Base-by-base conservation (phyloP, 2,113 vertebrate genomes). In the Zingel zingel region DNA sequence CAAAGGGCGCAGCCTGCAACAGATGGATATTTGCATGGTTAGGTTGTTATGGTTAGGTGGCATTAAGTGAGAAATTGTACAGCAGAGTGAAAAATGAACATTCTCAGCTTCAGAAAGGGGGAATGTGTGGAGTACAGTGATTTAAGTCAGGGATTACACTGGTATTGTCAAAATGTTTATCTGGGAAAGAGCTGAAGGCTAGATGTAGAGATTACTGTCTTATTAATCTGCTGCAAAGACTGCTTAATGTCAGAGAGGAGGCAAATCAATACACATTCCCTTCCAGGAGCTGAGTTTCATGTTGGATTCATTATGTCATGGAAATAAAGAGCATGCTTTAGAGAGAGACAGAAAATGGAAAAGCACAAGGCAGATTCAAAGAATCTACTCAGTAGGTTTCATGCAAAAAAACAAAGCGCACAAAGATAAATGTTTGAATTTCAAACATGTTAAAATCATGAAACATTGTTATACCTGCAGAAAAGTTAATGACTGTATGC, bases 1-100 rank as follows among this genome's bases (percentile, higher is more conserved):
- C 97, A 91, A 96, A 92, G 69, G 95, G 93, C 77, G 95, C 94
- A 88, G 96, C 96, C 97, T 98, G 96, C 89, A 97, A 97, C 91
- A 94, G 81, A 95, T 82, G 89, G 85, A 94, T 82, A 91, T 89
- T 91, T 83, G 84, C 79, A 88, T 84, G 85, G 86, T 91, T 91
- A 92, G 73, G 57, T 56, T 71, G 84, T 86, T 86, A 79, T 21
- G 56, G 69, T 88, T 74, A 77, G 76, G 33, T 47, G 58, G 81
- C 53, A 67, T 83, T 76, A 67, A 7, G 3, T 61, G 79, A 39
- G 68, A 76, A 78, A 75, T 62, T 48, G 53, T 39, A 50, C 54
- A 43, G 33, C 1, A 45, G 25, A 30, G 82, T 61, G 47, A 62
- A 70, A 33, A 70, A 33, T 25, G 36, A 30, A 51, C 6, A 75